Conservation (phyloP, 1,140 invertebrate genomes). For the Anastatus disparis region DNA sequence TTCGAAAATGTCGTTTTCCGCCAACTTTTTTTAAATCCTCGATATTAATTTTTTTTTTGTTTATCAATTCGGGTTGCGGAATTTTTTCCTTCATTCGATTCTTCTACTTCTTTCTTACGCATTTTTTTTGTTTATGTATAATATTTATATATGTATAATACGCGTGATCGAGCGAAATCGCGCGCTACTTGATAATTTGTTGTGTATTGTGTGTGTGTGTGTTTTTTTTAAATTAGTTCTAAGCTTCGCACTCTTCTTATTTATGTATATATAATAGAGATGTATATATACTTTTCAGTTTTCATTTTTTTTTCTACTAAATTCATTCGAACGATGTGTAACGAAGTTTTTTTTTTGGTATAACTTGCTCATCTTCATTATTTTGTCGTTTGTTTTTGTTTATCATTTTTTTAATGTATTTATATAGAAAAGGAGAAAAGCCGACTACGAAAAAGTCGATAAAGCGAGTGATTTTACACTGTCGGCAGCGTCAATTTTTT, state of each 20-base stretch:
- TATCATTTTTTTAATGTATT: conserved; percentile 11
- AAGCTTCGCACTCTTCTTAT: neutral
- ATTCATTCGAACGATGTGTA: conserved; percentile 4
- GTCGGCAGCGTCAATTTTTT: conserved; percentile 23
- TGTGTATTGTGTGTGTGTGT: neutral
- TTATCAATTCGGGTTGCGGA: conserved; percentile 10
- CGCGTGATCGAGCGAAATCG: conserved; percentile 12
- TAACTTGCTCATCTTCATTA: conserved; percentile 13
- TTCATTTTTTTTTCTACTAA: conserved; percentile 7
- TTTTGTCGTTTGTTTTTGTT: conserved; percentile 1
- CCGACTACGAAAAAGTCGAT: conserved; percentile 28
- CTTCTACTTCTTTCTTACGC: neutral
- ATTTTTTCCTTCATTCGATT: neutral
- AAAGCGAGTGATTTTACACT: conserved; percentile 31
- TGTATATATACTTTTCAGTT: conserved; percentile 5
- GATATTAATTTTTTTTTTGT: too few species aligned
- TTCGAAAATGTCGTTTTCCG: conserved; percentile 15
- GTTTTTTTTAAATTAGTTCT: conserved; percentile 7
- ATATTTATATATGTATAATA: conserved; percentile 27
- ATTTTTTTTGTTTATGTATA: conserved; percentile 14
- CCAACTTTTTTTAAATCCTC: conserved; percentile 7
- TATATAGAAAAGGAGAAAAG: conserved; percentile 35
- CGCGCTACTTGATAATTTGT: conserved; percentile 18
- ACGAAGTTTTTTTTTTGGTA: conserved; percentile 12
- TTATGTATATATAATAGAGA: neutral